These are phyloP conservation scores for Parauchenoglanis ngamensis DNA, from an alignment of 2,797 vertebrate species.

Conservation along the genomic window DNA sequence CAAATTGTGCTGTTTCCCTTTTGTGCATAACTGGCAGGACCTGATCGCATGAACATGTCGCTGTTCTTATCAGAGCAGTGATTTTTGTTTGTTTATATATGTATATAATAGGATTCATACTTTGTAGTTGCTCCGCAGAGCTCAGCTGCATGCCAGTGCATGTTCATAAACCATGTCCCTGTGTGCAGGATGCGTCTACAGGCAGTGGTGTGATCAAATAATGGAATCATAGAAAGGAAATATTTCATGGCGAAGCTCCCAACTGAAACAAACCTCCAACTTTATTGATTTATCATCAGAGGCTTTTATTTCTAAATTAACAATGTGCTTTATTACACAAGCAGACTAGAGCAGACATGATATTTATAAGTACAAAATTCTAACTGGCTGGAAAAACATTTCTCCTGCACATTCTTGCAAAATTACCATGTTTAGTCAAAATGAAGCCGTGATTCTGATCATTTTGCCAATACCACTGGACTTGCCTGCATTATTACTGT, in stretches of 20 bases:
- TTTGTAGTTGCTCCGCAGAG: not conserved
- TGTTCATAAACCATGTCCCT: constrained; percentile 6
- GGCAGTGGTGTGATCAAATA: constrained; percentile 7
- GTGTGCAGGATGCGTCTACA: not conserved
- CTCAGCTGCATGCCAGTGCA: constrained; percentile 30
- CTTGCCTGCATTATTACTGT: constrained; percentile 22
- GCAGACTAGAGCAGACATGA: not conserved
- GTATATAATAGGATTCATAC: not conserved
- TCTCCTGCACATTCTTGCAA: not conserved
- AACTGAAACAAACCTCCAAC: not conserved
- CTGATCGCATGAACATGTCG: not conserved
- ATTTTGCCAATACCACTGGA: constrained; percentile 8
- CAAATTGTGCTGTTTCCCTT: not conserved
- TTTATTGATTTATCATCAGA: not conserved
- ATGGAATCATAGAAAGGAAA: not conserved
- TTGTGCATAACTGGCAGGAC: constrained; percentile 14
- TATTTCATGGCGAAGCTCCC: not conserved
- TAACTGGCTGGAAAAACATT: not conserved
- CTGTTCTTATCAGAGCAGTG: constrained; percentile 40
- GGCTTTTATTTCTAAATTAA: not conserved
- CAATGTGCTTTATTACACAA: not conserved
- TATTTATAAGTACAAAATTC: not conserved
- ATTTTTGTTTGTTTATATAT: not conserved
- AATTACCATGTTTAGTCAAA: not conserved
- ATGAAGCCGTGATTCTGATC: not conserved